phyloP scores from a whole-genome alignment of 2,113 vertebrate species.

The Apodemus sylvaticus region DNA sequence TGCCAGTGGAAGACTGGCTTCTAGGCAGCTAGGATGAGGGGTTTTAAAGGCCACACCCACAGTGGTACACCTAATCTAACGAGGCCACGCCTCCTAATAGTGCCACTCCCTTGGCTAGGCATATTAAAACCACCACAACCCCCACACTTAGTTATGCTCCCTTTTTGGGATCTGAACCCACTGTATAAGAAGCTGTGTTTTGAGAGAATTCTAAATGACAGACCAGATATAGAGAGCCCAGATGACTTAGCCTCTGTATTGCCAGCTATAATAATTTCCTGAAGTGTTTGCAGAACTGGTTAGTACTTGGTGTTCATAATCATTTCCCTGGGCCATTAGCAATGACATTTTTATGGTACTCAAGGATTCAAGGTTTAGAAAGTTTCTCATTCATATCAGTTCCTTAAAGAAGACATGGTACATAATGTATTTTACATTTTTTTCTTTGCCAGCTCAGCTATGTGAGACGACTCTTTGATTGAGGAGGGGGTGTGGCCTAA shows the following conservation, averaged over 20 bases:
- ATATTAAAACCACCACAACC: too few species aligned
- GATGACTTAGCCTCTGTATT: neutral
- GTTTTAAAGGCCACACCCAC: too few species aligned
- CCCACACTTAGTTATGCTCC: neutral
- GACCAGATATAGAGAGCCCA: neutral
- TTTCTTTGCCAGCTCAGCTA: neutral
- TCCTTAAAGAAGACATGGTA: neutral
- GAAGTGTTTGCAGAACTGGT: constrained; percentile 27
- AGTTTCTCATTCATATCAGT: constrained; percentile 13
- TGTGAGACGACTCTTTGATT: neutral
- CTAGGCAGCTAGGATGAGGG: too few species aligned
- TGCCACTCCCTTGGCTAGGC: too few species aligned
- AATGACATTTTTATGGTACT: constrained; percentile 47
- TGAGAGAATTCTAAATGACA: neutral
- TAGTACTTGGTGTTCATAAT: constrained; percentile 35
- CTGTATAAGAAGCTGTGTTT: neutral
- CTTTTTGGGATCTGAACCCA: neutral
- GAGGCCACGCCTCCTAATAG: too few species aligned
- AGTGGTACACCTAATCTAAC: too few species aligned
- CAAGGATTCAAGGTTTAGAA: constrained; percentile 23
- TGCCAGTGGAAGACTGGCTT: too few species aligned
- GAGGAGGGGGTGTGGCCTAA: neutral
- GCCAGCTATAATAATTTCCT: neutral
- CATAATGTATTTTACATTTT: neutral
- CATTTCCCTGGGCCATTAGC: constrained; percentile 42